Base-by-base conservation (phyloP, 1,140 invertebrate genomes). In the Nylanderia fulva region DNA sequence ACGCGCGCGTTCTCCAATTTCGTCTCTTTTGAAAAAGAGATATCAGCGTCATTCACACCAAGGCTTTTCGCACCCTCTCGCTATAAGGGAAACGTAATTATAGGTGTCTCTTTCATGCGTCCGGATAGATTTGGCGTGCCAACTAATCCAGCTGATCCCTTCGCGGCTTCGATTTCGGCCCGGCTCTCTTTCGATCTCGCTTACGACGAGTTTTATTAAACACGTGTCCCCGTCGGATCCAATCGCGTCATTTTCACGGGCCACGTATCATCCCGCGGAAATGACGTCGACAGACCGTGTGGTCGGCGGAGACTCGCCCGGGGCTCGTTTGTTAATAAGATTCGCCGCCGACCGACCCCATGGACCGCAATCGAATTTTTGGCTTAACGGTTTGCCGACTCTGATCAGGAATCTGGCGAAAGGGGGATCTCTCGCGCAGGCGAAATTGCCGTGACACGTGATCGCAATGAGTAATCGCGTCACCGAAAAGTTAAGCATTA, bases 51-150 rank as follows among this genome's bases (percentile, higher is more conserved):
- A 91, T 91, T 91, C 89, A 87, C 86, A 71, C 48, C 75, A 72
- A 75, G 86, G 86, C 90, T 90, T 89, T 90, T 85, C 86, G 85
- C 86, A 69, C 87, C 85, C 88, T 86, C 66, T 76, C 84, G 63
- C 82, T 83, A 79, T 87, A 85, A 87, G 85, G 66, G 83, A 75
- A 91, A 91, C 90, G 89, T 90, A 91, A 92, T 92, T 92, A 92
- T 92, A 86, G 86, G 71, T 89, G 84, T 86, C 80, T 80, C 88
- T 91, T 92, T 91, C 86, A 91, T 89, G 75, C 87, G 56, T 33
- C 85, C 54, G 42, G 84, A 86, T 74, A 77, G 74, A 87, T 90
- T 64, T 86, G 84, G 64, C 85, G 61, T 77, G 80, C 77, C 87
- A 83, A 88, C 89, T 88, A 91, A 90, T 90, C 90, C 85, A 72